A percentile compares a stretch with the other conserved stretches of the same genome.
Evolutionary conservation across 2,797 vertebrate genomes (phyloP).

Genomic region (Microctenopoma steveboyesi): DNA sequence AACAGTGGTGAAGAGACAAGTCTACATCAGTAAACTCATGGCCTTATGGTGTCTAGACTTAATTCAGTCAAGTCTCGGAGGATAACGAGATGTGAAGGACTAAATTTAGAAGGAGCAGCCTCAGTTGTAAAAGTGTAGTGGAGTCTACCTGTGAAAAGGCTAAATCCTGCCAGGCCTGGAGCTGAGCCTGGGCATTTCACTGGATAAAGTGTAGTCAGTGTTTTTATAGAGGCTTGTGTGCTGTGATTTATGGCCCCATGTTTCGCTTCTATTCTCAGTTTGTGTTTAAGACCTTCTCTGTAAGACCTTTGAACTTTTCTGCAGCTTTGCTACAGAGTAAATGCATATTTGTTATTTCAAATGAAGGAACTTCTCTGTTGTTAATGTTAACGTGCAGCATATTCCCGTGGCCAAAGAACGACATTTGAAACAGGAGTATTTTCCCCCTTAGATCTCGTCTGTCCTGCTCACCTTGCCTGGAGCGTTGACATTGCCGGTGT

Average conservation of each 20-base stretch:
- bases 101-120: slow-evolving; percentile 4
- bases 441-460: not conserved
- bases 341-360: not conserved
- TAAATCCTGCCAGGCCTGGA: slow-evolving; percentile 25
- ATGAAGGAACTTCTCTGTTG: not conserved
- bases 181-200: slow-evolving; percentile 44
- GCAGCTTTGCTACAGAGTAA: not conserved
- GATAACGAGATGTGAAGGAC: not conserved
- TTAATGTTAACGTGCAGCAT: not conserved
- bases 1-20: not conserved
- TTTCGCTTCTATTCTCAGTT: not conserved
- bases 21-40: not conserved
- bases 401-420: not conserved
- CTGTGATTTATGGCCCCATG: not conserved
- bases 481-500: slow-evolving; percentile 85
- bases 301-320: not conserved
- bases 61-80: not conserved
- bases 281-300: not conserved
- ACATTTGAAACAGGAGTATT: not conserved
- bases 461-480: slow-evolving; percentile 79
- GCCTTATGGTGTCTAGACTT: not conserved
- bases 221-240: slow-evolving; percentile 43
- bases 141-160: slow-evolving; percentile 30
- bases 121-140: slow-evolving; percentile 8
- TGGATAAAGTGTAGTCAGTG: slow-evolving; percentile 53